Evolutionary conservation across 2,888 invertebrate species (phyloP).

Genomic region (Teleiodes luculella): DNA sequence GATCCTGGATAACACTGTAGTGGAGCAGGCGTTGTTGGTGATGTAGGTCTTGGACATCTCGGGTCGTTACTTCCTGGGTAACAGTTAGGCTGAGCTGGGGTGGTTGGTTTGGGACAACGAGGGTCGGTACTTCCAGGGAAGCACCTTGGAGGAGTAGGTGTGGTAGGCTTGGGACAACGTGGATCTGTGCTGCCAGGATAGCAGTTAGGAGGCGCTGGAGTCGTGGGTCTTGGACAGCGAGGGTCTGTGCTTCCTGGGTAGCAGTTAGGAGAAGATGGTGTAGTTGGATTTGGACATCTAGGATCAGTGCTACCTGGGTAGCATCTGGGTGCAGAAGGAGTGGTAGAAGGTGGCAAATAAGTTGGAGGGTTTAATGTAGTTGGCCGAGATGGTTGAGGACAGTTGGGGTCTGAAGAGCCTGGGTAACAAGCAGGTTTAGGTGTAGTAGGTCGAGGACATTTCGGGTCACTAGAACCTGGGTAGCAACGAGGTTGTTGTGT

Average conservation of each 20-base stretch:
- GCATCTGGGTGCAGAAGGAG: conserved; percentile 25
- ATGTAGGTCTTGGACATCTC: conserved; percentile 35
- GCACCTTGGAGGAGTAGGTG: conserved; percentile 26
- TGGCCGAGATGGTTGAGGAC: conserved; percentile 32
- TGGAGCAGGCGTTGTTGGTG: conserved; percentile 25
- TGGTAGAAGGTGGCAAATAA: conserved; percentile 28
- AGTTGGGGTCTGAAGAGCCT: conserved; percentile 44
- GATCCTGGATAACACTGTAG: conserved; percentile 33
- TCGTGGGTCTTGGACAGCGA: conserved; percentile 32
- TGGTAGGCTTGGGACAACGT: conserved; percentile 35
- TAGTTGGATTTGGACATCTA: conserved; percentile 32
- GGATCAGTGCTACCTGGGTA: conserved; percentile 39
- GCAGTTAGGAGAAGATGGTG: conserved; percentile 28
- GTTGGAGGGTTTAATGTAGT: conserved; percentile 25
- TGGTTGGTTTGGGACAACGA: conserved; percentile 33
- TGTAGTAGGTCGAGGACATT: conserved; percentile 32
- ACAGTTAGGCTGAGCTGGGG: conserved; percentile 24
- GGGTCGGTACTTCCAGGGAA: conserved; percentile 35
- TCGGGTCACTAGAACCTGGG: conserved; percentile 35
- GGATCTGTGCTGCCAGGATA: conserved; percentile 30
- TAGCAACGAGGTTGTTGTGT: conserved; percentile 23
- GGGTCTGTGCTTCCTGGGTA: conserved; percentile 32
- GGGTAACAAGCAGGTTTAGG: conserved; percentile 19
- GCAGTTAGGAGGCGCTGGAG: conserved; percentile 26
- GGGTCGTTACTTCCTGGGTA: conserved; percentile 30